Evolutionary conservation across 2,797 vertebrate species (phyloP).

Genomic region (Acropternis orthonyx): DNA sequence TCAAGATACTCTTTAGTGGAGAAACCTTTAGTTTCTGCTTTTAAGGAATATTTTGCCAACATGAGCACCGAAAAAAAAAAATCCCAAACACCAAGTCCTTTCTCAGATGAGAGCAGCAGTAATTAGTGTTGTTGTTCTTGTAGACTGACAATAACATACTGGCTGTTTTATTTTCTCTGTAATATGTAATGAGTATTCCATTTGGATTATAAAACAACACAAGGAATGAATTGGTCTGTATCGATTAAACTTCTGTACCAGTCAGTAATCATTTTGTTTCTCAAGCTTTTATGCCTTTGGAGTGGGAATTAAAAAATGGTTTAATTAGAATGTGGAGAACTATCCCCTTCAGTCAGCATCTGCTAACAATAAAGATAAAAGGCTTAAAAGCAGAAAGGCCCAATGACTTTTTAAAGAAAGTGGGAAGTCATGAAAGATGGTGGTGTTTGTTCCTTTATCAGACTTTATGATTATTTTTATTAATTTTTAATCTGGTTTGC

Average conservation of each 20-base stretch:
- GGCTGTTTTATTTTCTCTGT: conserved; percentile 40
- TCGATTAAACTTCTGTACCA: conserved; percentile 53
- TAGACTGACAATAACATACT: neutral
- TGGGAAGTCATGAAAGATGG: neutral
- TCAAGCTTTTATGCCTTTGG: conserved; percentile 31
- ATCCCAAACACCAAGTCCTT: fast-evolving
- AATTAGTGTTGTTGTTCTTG: neutral
- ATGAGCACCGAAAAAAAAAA: neutral
- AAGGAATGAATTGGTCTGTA: conserved; percentile 57
- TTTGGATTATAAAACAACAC: conserved; percentile 41
- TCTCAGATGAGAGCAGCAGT: neutral
- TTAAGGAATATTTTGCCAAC: neutral
- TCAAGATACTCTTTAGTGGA: neutral
- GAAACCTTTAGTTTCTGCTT: neutral
- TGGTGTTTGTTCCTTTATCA: neutral
- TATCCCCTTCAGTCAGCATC: conserved; percentile 50
- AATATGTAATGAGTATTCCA: conserved; percentile 21
- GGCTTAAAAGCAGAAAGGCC: neutral
- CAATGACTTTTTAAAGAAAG: neutral
- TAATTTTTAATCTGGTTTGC: neutral
- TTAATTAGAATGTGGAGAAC: conserved; percentile 67
- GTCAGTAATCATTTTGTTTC: conserved; percentile 67
- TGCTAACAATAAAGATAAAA: conserved; percentile 52
- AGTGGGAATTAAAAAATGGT: conserved; percentile 65
- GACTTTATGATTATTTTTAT: neutral